Evolutionary conservation across 2,113 vertebrate genomes (phyloP), one percentile per base, ranked within the genome.

Genomic region (Gasterosteus nipponicus): DNA sequence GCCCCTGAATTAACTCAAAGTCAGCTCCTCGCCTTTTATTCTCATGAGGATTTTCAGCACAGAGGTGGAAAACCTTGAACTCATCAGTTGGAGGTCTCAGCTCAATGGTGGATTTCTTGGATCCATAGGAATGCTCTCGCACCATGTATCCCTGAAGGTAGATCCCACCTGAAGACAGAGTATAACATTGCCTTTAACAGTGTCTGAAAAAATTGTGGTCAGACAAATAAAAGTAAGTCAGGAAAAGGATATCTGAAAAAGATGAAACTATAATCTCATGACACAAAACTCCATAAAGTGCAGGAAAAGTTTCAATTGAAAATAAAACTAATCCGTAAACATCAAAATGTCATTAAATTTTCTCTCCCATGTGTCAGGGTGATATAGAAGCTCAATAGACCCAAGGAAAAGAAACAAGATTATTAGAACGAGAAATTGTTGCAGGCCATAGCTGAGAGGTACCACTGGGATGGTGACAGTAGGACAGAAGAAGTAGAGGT

Each of bases 91-190:
- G 95, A 51, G 96, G 95, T 81, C 94, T 96, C 38, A 97, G 94
- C 88, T 98, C 96, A 85, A 96, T 96, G 64, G 96, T 94, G 71
- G 95, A 95, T 65, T 94, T 95, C 81, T 92, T 96, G 72, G 93
- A 94, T 10, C 94, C 95, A 42, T 96, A 72, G 0, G 89, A 81
- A 79, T 96, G 96, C 77, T 98, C 97, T 49, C 83, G 94, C 22
- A 97, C 96, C 26, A 42, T 91, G 67, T 98, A 98, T 0, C 97
- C 96, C 68, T 98, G 97, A 4, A 98, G 91, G 82, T 97, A 98
- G 61, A 98, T 95, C 41, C 96, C 96, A 77, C 96, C 97, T 97
- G 66, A 2, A 76, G 11, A 80, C 39, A 77, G 7, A 81, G 2
- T 69, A 2, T 3, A 68, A 35, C 8, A 35, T 19, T 18, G 10